Conservation (phyloP, 1,140 invertebrate species). For the Papilio xuthus region DNA sequence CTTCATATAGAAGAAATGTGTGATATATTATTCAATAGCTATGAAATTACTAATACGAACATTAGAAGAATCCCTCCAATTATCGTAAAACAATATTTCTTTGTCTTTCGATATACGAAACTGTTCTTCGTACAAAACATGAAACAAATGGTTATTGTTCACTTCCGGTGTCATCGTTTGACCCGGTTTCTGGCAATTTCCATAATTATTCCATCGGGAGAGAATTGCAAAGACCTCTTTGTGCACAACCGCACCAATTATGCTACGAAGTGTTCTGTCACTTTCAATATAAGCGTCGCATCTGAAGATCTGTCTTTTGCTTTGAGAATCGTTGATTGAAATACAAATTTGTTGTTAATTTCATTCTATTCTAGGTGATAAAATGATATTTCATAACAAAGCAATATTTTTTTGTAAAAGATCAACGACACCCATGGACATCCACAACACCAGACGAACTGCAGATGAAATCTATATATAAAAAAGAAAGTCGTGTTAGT, state of each 20-base stretch:
- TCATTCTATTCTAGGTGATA: neutral
- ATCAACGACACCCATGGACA: too few species aligned
- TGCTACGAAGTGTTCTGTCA: neutral
- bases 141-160: neutral
- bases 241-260: conserved; percentile 9
- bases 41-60: neutral
- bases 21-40: neutral
- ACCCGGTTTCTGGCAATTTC: conserved; percentile 11
- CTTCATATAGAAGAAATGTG: neutral
- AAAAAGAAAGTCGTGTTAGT: too few species aligned
- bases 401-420: too few species aligned
- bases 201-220: conserved; percentile 30
- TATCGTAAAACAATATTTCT: neutral
- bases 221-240: conserved; percentile 4
- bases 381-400: neutral
- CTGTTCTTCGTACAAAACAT: neutral
- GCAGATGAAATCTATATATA: too few species aligned
- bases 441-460: too few species aligned
- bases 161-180: conserved; percentile 18
- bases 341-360: neutral
- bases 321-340: neutral
- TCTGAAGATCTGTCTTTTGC: neutral
- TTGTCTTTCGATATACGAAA: neutral
- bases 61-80: neutral
- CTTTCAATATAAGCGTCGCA: neutral